A percentile compares a stretch with the other conserved stretches of the same genome.
Conservation (phyloP, 2,113 vertebrate genomes). For the Columba janthina region DNA sequence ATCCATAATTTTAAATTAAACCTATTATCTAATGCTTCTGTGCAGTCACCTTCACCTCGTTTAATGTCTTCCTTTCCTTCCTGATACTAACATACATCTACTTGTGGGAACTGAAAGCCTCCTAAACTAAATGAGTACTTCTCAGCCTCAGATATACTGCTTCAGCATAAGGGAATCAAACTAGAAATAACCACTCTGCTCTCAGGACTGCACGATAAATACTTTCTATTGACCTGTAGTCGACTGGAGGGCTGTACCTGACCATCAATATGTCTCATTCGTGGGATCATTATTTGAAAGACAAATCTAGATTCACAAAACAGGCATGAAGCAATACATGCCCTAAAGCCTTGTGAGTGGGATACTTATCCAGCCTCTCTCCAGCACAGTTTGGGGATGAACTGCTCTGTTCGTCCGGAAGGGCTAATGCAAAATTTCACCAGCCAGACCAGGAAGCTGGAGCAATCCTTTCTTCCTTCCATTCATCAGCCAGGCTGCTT, state of each 20-base stretch:
- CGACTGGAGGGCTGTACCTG: not conserved
- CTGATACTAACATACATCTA: not conserved
- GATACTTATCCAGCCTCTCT: not conserved
- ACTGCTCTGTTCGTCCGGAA: not conserved
- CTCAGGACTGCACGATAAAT: not conserved
- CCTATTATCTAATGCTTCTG: not conserved
- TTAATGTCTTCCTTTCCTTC: not conserved
- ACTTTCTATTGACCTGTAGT: not conserved
- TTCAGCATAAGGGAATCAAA: not conserved
- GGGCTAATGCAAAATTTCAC: not conserved
- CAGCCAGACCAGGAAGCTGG: too few species aligned
- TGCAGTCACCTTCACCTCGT: not conserved
- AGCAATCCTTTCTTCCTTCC: not conserved
- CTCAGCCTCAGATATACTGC: not conserved
- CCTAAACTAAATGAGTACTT: not conserved
- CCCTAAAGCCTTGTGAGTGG: not conserved
- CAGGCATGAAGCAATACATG: not conserved
- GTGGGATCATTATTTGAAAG: not conserved
- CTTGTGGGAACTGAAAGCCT: not conserved
- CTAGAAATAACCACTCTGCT: not conserved
- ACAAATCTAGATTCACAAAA: fast-evolving
- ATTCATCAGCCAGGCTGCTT: fast-evolving
- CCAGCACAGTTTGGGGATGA: not conserved
- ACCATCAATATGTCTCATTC: not conserved
- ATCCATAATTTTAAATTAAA: not conserved